These are phyloP conservation scores for Hylyphantes graminicola DNA, from an alignment of 1,140 invertebrate genomes.

Conservation along the genomic window DNA sequence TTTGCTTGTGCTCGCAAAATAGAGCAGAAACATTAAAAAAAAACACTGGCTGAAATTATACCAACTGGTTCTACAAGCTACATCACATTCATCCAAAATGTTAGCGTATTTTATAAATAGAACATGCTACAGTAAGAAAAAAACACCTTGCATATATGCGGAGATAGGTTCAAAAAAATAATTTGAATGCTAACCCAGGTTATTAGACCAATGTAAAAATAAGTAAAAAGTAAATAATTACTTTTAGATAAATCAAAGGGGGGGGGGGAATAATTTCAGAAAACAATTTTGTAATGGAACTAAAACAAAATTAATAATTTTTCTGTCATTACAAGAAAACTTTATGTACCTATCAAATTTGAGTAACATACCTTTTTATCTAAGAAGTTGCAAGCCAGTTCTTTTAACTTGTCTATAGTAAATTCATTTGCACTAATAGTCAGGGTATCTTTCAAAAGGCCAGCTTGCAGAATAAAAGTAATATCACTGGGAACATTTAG, in stretches of 20 bases:
- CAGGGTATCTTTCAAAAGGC: slow-evolving; percentile 87
- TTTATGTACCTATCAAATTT: not conserved
- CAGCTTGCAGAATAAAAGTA: slow-evolving; percentile 94
- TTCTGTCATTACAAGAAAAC: not conserved
- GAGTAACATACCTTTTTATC: slow-evolving; percentile 82
- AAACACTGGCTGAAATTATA: too few species aligned
- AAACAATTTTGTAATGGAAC: not conserved
- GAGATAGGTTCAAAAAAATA: too few species aligned
- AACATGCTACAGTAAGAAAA: too few species aligned
- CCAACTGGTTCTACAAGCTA: too few species aligned
- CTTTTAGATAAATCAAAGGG: not conserved
- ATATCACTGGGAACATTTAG: slow-evolving; percentile 72
- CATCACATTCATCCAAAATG: too few species aligned
- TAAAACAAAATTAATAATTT: not conserved
- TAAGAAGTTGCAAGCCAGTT: slow-evolving; percentile 94
- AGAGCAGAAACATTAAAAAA: too few species aligned
- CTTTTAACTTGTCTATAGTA: slow-evolving; percentile 90
- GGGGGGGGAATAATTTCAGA: too few species aligned
- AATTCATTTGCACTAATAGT: slow-evolving; percentile 81
- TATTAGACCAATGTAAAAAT: not conserved
- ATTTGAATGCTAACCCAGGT: too few species aligned
- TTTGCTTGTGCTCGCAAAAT: too few species aligned
- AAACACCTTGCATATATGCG: too few species aligned
- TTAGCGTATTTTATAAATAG: too few species aligned
- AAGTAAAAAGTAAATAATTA: not conserved